Base-by-base conservation (phyloP, 1,140 invertebrate genomes). In the Mizuhopecten yessoensis region DNA sequence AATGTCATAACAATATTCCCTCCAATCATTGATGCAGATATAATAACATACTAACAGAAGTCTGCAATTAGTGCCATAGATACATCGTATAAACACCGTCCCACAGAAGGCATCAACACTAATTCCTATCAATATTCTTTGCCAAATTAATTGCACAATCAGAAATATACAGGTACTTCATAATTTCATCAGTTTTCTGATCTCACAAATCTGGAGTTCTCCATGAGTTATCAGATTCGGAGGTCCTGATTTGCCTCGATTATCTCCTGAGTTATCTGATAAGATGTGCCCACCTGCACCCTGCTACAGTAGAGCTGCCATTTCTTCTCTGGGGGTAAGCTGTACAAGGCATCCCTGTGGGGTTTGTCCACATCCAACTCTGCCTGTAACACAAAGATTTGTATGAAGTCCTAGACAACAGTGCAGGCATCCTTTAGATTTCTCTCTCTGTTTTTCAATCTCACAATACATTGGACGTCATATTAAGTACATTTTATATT, bases 281-380 rank as follows among this genome's bases (percentile, higher is more conserved):
- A 34, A 87, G 3, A 33, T 45, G 20, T 15, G 92, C 91, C 89
- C 96, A 96, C 98, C 98, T 96, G 96, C 95, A 99, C 98, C 89
- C 98, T 97, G 93, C 98, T 99, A 97, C 98, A 99, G 97, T 99
- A 99, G 94, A 99, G 99, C 97, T 99, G 99, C 99, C 99, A 99
- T 97, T 99, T 99, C 97, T 99, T 99, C 94, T 99, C 98, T 0
- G 98, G 97, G 3, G 98, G 98, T 90, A 99, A 97, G 95, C 98
- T 98, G 96, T 99, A 97, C 98, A 99, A 99, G 9, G 98, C 96
- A 92, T 98, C 98, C 96, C 98, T 98, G 97, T 99, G 99, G 13
- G 98, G 97, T 86, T 98, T 98, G 90, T 99, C 99, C 92, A 99
- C 97, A 96, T 99, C 99, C 89, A 99, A 97, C 96, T 99, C 99